Percentiles rank a stretch among this genome's conserved stretches.
phyloP scores from a whole-genome alignment of 2,113 vertebrate genomes.

The Acrocephalus kingi region DNA sequence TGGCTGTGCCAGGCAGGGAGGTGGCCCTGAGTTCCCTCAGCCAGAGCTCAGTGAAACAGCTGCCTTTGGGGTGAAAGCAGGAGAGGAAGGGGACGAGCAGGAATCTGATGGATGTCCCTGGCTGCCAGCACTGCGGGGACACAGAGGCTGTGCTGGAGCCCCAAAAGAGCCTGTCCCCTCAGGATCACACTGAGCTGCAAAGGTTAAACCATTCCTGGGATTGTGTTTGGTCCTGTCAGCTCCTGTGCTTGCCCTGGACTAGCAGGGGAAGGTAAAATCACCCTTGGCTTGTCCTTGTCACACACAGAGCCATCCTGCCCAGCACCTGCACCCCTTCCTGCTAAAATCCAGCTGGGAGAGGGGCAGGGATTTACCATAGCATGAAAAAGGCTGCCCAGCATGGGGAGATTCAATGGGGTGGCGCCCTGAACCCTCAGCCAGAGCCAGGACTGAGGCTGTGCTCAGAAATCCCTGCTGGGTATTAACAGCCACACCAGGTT shows the following conservation, averaged over 20 bases:
- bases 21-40: rapidly evolving
- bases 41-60: not conserved
- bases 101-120: not conserved
- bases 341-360: not conserved
- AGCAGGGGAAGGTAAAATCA: rapidly evolving
- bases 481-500: not conserved
- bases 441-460: rapidly evolving
- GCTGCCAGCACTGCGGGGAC: rapidly evolving
- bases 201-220: not conserved
- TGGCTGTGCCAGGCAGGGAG: not conserved
- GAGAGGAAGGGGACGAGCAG: not conserved
- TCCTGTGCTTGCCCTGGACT: not conserved
- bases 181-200: rapidly evolving
- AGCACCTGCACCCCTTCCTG: not conserved
- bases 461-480: not conserved
- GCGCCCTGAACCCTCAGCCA: not conserved
- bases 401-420: rapidly evolving
- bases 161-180: not conserved
- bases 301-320: rapidly evolving
- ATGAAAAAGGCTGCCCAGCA: not conserved
- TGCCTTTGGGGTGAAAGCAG: not conserved
- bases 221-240: rapidly evolving
- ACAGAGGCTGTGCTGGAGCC: not conserved
- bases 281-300: rapidly evolving
- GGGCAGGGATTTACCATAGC: rapidly evolving